Conservation (phyloP, 2,113 vertebrate genomes). For the Rallus limicola region DNA sequence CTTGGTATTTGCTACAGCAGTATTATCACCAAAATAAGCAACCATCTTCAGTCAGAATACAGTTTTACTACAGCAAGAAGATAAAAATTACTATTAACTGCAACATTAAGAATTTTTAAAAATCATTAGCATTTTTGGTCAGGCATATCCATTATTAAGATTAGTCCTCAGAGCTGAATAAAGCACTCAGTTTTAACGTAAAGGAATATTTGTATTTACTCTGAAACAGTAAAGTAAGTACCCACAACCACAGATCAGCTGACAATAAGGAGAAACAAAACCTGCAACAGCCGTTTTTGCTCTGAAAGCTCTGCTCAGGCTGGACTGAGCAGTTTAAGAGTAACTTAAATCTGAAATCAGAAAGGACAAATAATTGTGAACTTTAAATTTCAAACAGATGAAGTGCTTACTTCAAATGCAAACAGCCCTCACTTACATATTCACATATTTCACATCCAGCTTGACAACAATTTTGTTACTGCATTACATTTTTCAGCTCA, state of each 20-base stretch:
- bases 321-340: neutral
- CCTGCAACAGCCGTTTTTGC: neutral
- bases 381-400: neutral
- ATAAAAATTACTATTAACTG: neutral
- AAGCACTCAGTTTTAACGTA: neutral
- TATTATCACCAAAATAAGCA: neutral
- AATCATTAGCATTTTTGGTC: neutral
- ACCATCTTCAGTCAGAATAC: neutral
- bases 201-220: neutral
- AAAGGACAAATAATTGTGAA: neutral
- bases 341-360: neutral
- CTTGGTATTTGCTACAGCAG: neutral
- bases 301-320: neutral
- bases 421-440: neutral
- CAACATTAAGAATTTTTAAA: neutral
- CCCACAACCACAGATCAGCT: neutral
- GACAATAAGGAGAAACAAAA: neutral
- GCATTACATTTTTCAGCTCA: neutral
- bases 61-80: neutral
- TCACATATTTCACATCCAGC: neutral
- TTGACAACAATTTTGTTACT: neutral
- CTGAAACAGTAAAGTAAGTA: neutral
- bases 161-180: neutral
- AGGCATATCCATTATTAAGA: neutral
- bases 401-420: neutral